These are phyloP conservation scores for Penaeus vannamei DNA, from an alignment of 1,140 invertebrate genomes.

Conservation along the genomic window DNA sequence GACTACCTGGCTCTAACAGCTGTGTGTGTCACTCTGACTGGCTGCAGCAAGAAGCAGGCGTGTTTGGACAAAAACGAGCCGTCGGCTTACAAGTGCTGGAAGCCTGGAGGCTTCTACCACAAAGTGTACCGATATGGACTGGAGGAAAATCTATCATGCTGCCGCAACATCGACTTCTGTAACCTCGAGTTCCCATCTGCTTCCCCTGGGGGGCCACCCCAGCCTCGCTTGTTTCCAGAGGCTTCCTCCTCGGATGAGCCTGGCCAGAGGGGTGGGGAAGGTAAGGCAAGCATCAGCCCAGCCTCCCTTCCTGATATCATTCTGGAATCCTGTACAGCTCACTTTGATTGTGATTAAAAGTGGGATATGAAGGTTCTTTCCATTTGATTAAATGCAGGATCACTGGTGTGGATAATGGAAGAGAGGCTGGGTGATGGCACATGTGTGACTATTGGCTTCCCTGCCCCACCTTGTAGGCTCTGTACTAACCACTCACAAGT, in stretches of 20 bases:
- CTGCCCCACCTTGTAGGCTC: conserved; percentile 57
- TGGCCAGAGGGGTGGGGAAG: conserved; percentile 51
- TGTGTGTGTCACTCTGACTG: conserved; percentile 13
- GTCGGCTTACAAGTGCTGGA: conserved; percentile 54
- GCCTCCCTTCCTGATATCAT: conserved; percentile 49
- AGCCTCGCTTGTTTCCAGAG: neutral
- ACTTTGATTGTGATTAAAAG: neutral
- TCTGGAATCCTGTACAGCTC: conserved; percentile 2
- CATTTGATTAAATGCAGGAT: neutral
- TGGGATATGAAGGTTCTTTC: neutral
- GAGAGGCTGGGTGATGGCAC: conserved; percentile 52
- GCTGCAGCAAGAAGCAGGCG: conserved; percentile 56
- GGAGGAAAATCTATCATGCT: conserved; percentile 53
- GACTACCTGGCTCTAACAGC: neutral
- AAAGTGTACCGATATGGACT: conserved; percentile 43
- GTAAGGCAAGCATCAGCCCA: conserved; percentile 61
- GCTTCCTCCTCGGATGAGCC: conserved; percentile 32
- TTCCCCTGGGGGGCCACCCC: conserved; percentile 27
- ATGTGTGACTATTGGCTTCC: conserved; percentile 62
- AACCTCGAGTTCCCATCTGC: conserved; percentile 20
- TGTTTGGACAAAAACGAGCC: conserved; percentile 61
- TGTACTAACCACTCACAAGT: conserved; percentile 60
- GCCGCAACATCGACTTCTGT: conserved; percentile 54
- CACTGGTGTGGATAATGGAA: conserved; percentile 31
- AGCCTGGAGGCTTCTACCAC: conserved; percentile 35